phyloP scores from a whole-genome alignment of 2,113 vertebrate genomes.

The Labeo catla region DNA sequence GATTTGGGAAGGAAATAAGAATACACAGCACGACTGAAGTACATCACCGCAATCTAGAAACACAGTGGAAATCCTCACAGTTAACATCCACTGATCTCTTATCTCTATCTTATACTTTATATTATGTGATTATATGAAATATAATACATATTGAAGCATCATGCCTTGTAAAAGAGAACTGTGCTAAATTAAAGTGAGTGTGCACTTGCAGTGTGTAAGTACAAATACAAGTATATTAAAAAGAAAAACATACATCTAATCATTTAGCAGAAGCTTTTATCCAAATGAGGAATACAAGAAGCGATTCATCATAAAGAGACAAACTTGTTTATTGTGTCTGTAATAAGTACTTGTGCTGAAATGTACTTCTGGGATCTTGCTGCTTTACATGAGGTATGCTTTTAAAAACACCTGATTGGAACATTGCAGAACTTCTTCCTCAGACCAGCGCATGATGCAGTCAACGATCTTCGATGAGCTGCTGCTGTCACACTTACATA shows the following conservation, averaged over 20 bases:
- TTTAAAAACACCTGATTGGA: slow-evolving; percentile 50
- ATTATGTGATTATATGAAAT: background rate
- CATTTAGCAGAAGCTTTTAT: background rate
- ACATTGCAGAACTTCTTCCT: slow-evolving; percentile 36
- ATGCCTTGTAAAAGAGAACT: no score
- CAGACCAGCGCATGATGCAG: slow-evolving; percentile 67
- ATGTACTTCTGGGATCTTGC: no score
- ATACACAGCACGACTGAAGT: slow-evolving; percentile 46
- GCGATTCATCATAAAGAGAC: background rate
- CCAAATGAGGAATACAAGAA: no score
- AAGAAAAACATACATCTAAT: background rate
- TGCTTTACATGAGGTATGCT: no score
- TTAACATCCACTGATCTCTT: background rate
- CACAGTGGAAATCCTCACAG: background rate
- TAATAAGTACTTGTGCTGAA: no score
- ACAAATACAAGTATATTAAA: background rate
- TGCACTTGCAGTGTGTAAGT: no score
- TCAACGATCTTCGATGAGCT: slow-evolving; percentile 67
- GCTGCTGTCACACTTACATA: slow-evolving; percentile 72
- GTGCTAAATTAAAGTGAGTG: no score
- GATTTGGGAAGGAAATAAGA: slow-evolving; percentile 54
- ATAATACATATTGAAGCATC: no score
- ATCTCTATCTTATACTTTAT: background rate
- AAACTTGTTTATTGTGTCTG: background rate
- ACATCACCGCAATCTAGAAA: slow-evolving; percentile 14